phyloP scores from a whole-genome alignment of 2,113 vertebrate genomes.

The Dunckerocampus dactyliophorus region DNA sequence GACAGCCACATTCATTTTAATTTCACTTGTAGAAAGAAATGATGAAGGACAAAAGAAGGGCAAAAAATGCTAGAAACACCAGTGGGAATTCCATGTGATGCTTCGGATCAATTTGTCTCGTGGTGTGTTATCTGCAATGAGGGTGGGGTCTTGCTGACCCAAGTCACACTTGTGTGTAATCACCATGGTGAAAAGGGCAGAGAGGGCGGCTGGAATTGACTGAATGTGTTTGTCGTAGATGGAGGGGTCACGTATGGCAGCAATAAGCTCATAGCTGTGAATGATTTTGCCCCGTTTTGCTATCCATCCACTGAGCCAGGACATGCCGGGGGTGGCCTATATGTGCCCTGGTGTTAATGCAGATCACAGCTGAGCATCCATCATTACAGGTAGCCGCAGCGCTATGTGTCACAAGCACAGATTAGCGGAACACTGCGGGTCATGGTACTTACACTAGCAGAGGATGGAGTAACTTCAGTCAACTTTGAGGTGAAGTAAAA shows the following conservation, averaged over 20 bases:
- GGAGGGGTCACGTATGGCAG: constrained; percentile 37
- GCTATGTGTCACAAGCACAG: constrained; percentile 10
- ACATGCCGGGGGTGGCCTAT: constrained; percentile 21
- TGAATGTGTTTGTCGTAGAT: constrained; percentile 34
- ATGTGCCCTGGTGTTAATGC: constrained; percentile 31
- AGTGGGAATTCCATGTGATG: constrained; percentile 42
- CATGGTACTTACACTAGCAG: constrained; percentile 12
- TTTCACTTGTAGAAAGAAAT: constrained; percentile 47
- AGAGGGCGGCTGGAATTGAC: constrained; percentile 54
- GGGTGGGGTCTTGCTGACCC: constrained; percentile 31
- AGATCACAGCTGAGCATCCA: constrained; percentile 28
- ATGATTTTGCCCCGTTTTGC: constrained; percentile 34
- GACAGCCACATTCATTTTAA: neutral
- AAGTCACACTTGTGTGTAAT: constrained; percentile 59
- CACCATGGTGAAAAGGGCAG: constrained; percentile 55
- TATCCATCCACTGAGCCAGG: constrained; percentile 25
- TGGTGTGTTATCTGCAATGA: constrained; percentile 57
- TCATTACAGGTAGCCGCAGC: constrained; percentile 14
- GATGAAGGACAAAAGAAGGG: constrained; percentile 34
- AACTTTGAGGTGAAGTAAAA: neutral
- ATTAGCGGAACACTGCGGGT: constrained; percentile 25
- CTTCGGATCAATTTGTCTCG: constrained; percentile 62
- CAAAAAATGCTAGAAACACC: constrained; percentile 32
- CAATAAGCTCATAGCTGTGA: constrained; percentile 26
- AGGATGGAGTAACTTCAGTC: neutral